phyloP scores from a whole-genome alignment of 2,113 vertebrate species.

The Edolisoma coerulescens region DNA sequence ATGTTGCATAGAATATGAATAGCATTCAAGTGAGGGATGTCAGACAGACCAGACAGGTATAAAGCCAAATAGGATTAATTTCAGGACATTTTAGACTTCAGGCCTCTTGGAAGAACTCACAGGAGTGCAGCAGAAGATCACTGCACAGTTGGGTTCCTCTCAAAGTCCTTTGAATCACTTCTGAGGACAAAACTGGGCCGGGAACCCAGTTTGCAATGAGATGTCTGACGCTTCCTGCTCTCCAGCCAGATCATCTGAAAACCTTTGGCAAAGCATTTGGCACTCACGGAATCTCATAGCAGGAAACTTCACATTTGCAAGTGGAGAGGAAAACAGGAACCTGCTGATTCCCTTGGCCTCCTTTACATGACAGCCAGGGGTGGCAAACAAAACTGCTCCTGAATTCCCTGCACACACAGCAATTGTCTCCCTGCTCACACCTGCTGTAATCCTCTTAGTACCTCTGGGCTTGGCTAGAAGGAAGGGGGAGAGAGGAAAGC shows the following conservation, averaged over 20 bases:
- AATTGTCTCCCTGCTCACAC: not conserved
- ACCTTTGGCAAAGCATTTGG: conserved; percentile 35
- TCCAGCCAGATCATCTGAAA: conserved; percentile 52
- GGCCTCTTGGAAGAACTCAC: not conserved
- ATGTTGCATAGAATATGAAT: not conserved
- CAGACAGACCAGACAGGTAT: not conserved
- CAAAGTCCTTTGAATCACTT: not conserved
- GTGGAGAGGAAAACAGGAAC: conserved; percentile 23
- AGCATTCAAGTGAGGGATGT: not conserved
- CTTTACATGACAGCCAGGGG: not conserved
- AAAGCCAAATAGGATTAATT: not conserved
- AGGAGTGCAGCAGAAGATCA: not conserved
- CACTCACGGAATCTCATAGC: not conserved
- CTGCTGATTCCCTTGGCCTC: conserved; percentile 13
- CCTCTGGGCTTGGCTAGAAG: not conserved
- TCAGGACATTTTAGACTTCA: not conserved
- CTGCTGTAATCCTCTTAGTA: not conserved
- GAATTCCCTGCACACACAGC: not conserved
- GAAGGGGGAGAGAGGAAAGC: not conserved
- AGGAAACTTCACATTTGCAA: conserved; percentile 28
- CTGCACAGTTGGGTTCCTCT: not conserved
- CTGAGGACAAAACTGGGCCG: conserved; percentile 21
- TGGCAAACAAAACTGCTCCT: not conserved
- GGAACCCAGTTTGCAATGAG: conserved; percentile 14
- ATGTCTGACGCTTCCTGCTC: conserved; percentile 43